Percentiles rank a stretch among this genome's conserved stretches.
phyloP scores from a whole-genome alignment of 2,888 invertebrate species.

The Sicus ferrugineus region DNA sequence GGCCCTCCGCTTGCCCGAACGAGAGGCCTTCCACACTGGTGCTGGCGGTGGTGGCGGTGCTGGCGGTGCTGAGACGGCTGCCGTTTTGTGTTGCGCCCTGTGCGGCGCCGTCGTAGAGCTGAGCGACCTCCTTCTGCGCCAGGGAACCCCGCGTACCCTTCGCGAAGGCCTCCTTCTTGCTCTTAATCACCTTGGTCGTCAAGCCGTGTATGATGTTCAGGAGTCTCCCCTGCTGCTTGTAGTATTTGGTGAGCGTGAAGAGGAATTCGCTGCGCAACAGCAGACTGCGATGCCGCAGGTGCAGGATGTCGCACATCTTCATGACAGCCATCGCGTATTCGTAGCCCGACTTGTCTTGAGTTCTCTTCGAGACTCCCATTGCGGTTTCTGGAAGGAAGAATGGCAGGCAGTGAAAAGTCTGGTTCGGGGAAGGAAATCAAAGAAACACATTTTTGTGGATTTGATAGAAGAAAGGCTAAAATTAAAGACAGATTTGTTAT shows the following conservation, averaged over 20 bases:
- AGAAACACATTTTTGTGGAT: no score
- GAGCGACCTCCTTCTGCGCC: slow-evolving; percentile 46
- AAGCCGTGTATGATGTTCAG: slow-evolving; percentile 80
- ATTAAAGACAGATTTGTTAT: no score
- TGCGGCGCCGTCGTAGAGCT: slow-evolving; percentile 39
- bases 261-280: slow-evolving; percentile 81
- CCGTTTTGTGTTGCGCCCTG: slow-evolving; percentile 17
- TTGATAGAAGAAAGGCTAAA: no score
- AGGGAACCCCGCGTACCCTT: slow-evolving; percentile 69
- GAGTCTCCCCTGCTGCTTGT: slow-evolving; percentile 77
- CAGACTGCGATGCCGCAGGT: slow-evolving; percentile 80
- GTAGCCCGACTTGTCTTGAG: slow-evolving; percentile 81
- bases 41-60: slow-evolving; percentile 42
- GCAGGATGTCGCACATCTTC: slow-evolving; percentile 89
- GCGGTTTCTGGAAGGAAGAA: slow-evolving; percentile 73
- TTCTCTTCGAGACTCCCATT: slow-evolving; percentile 85
- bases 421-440: no score
- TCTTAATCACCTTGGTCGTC: slow-evolving; percentile 79
- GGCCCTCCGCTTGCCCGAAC: slow-evolving; percentile 75
- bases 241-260: slow-evolving; percentile 79
- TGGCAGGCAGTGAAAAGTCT: no score
- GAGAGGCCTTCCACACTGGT: slow-evolving; percentile 72
- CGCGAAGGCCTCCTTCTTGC: slow-evolving; percentile 78
- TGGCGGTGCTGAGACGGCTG: slow-evolving; percentile 16
- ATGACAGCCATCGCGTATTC: slow-evolving; percentile 89